These are phyloP conservation scores for Tenthredo amoena DNA, from an alignment of 2,888 invertebrate species.

Conservation along the genomic window DNA sequence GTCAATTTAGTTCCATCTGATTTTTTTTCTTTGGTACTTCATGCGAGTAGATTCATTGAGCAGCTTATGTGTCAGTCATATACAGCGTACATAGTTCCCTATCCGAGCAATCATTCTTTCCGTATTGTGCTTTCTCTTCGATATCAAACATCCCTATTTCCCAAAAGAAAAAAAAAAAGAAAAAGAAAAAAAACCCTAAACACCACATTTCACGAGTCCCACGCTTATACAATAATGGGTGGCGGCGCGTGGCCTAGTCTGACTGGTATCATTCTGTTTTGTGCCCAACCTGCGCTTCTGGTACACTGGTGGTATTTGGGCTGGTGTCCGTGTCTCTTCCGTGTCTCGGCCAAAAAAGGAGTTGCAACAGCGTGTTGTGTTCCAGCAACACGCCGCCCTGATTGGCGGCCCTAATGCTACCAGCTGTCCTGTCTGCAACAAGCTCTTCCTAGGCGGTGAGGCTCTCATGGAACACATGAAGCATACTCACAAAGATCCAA, in stretches of 20 bases:
- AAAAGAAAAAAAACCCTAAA: not conserved
- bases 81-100: slow-evolving; percentile 38
- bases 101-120: slow-evolving; percentile 56
- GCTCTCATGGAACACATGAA: slow-evolving; percentile 98
- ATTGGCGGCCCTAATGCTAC: slow-evolving; percentile 95
- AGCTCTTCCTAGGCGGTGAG: slow-evolving; percentile 95
- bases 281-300: slow-evolving; percentile 75
- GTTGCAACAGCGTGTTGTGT: slow-evolving; percentile 96
- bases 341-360: slow-evolving; percentile 79
- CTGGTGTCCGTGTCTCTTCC: slow-evolving; percentile 62
- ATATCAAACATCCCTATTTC: not conserved
- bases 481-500: slow-evolving; percentile 95
- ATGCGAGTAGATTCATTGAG: slow-evolving; percentile 32
- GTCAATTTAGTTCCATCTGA: not conserved
- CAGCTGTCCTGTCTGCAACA: slow-evolving; percentile 96
- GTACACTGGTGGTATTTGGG: slow-evolving; percentile 74
- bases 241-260: slow-evolving; percentile 67
- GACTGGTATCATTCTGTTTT: slow-evolving; percentile 74
- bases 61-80: slow-evolving; percentile 47
- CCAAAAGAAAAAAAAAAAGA: not conserved
- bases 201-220: slow-evolving; percentile 11
- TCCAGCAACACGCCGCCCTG: slow-evolving; percentile 97
- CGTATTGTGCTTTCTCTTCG: slow-evolving; percentile 61
- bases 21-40: not conserved
- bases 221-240: slow-evolving; percentile 55